These are phyloP conservation scores for Heliothis virescens DNA, from an alignment of 1,140 invertebrate species.

Conservation along the genomic window DNA sequence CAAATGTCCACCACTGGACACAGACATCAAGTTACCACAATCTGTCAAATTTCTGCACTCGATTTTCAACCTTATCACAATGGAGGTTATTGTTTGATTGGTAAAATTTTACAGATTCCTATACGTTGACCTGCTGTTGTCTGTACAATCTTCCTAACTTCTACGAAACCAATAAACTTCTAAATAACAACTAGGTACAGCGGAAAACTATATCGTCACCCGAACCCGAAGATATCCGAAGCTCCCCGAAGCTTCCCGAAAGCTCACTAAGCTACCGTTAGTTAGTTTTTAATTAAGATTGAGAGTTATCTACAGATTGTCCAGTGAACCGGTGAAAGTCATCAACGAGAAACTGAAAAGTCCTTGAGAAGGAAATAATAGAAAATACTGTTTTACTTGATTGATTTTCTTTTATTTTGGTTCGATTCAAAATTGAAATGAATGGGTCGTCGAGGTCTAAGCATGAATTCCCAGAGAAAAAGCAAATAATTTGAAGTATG, in stretches of 20 bases:
- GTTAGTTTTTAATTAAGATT: constrained; percentile 40
- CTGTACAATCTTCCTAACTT: not conserved
- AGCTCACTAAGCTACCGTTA: constrained; percentile 18
- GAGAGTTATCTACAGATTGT: constrained; percentile 28
- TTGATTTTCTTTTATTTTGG: not conserved
- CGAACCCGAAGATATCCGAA: constrained; percentile 8
- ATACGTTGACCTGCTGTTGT: no score
- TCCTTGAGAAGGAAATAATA: constrained; percentile 11
- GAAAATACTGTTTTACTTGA: not conserved
- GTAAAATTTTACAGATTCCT: no score
- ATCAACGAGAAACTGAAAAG: constrained; percentile 18
- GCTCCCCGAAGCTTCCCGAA: constrained; percentile 21
- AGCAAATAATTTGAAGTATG: no score
- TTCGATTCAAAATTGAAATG: not conserved
- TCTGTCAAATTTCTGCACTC: no score
- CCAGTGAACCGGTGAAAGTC: constrained; percentile 24
- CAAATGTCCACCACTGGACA: no score
- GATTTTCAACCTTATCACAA: no score
- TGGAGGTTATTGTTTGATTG: no score
- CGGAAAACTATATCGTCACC: not conserved
- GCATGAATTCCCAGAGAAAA: no score
- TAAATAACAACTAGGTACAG: not conserved
- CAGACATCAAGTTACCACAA: no score
- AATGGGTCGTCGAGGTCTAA: no score
- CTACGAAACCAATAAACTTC: not conserved